phyloP scores from a whole-genome alignment of 2,888 invertebrate genomes.

The Heliconius cydno region DNA sequence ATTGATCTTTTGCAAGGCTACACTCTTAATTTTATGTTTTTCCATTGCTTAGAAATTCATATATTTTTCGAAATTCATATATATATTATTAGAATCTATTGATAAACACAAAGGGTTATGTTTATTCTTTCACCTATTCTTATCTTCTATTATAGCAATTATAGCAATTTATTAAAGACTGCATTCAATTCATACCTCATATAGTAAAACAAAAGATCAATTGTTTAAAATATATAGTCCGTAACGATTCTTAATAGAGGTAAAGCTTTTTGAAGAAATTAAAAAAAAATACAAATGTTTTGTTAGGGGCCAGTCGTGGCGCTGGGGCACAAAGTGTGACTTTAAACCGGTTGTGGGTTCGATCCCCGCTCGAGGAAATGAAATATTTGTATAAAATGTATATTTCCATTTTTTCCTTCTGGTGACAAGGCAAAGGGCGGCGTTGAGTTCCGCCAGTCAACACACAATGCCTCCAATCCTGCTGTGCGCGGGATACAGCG shows the following conservation, averaged over 20 bases:
- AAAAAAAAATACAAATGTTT: background rate
- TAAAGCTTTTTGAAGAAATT: background rate
- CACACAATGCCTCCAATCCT: too few relatives aligned
- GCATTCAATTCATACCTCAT: background rate
- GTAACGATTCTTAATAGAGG: background rate
- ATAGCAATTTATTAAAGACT: background rate
- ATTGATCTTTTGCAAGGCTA: slow-evolving; percentile 16
- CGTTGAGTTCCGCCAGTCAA: too few relatives aligned
- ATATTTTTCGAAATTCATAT: background rate
- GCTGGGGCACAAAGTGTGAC: too few relatives aligned
- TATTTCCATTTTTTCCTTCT: too few relatives aligned
- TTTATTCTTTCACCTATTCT: background rate
- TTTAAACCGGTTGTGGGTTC: too few relatives aligned
- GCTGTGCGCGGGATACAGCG: too few relatives aligned
- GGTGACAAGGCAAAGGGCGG: too few relatives aligned
- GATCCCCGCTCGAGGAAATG: too few relatives aligned
- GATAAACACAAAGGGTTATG: background rate
- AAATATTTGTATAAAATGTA: too few relatives aligned
- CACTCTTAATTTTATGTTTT: slow-evolving; percentile 16
- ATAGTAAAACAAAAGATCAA: background rate
- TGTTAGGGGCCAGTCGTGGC: too few relatives aligned
- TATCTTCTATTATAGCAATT: background rate
- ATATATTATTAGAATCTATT: background rate
- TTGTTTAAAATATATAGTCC: slow-evolving; percentile 2
- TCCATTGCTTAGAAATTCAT: background rate